Conservation (phyloP, 2,113 vertebrate genomes). For the Arothron firmamentum region DNA sequence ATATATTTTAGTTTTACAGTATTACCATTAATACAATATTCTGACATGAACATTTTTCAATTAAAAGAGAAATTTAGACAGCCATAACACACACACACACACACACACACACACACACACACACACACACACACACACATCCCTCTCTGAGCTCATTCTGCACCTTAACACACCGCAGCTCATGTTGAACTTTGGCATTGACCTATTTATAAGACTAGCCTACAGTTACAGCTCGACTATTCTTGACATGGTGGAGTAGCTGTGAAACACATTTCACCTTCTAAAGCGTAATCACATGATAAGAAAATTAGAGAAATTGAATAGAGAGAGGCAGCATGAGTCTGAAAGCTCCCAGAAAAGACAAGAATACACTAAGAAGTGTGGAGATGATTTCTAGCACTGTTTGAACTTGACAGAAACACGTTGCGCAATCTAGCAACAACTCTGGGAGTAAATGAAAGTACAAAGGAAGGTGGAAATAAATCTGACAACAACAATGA, state of each 20-base stretch:
- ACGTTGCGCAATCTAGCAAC: background rate
- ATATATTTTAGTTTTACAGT: no score
- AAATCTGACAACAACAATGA: background rate
- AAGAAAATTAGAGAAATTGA: conserved; percentile 1
- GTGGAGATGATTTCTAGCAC: background rate
- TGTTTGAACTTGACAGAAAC: background rate
- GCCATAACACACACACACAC: no score
- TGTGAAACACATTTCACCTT: conserved; percentile 52
- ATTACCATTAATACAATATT: no score
- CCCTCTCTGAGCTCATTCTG: background rate
- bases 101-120: no score
- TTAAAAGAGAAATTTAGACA: no score
- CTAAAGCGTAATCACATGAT: conserved; percentile 41
- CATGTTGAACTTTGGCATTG: conserved; percentile 57
- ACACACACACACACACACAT: no score
- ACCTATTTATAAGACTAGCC: conserved; percentile 68
- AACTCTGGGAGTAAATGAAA: background rate
- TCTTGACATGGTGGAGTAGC: conserved; percentile 51
- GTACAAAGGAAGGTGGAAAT: background rate
- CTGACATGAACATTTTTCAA: no score
- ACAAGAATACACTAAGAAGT: background rate
- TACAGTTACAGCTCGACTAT: conserved; percentile 69
- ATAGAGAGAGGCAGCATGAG: background rate
- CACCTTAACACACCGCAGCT: conserved; percentile 46
- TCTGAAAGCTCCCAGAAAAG: background rate